Conservation (phyloP, 2,888 invertebrate genomes). For the Hirtodrosophila confusa region DNA sequence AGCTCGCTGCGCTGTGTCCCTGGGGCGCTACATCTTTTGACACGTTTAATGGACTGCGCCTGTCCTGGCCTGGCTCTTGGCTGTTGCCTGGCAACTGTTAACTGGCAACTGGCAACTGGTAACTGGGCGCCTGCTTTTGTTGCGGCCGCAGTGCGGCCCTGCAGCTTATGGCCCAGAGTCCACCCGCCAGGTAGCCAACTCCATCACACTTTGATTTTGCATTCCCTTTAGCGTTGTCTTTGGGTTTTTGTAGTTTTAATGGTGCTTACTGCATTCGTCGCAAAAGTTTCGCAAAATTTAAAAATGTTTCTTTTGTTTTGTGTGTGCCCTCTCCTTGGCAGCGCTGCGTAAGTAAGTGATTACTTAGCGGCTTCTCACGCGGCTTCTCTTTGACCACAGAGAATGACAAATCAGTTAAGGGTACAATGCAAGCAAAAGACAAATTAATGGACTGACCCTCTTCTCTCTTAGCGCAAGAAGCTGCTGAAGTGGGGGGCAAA, state of each 20-base stretch:
- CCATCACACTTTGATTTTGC: slow-evolving; percentile 72
- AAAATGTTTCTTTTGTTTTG: slow-evolving; percentile 2
- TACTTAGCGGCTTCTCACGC: slow-evolving; percentile 46
- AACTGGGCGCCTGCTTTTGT: too few relatives aligned
- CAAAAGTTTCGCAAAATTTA: slow-evolving; percentile 22
- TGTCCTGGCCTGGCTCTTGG: slow-evolving; percentile 7
- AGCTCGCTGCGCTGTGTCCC: slow-evolving; percentile 39
- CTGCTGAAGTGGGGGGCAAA: background rate
- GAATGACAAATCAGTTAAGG: slow-evolving; percentile 34
- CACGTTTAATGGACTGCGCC: slow-evolving; percentile 72
- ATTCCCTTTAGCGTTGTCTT: slow-evolving; percentile 61
- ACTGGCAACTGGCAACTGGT: too few relatives aligned
- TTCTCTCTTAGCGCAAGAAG: background rate
- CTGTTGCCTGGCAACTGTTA: too few relatives aligned
- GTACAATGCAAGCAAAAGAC: slow-evolving; percentile 5
- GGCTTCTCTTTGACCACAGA: slow-evolving; percentile 38
- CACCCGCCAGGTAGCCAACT: slow-evolving; percentile 32
- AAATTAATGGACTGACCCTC: slow-evolving; percentile 8
- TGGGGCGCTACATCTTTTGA: slow-evolving; percentile 64
- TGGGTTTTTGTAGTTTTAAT: slow-evolving; percentile 48
- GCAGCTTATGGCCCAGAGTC: slow-evolving; percentile 15
- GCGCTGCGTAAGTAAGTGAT: slow-evolving; percentile 42
- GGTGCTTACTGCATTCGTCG: slow-evolving; percentile 17
- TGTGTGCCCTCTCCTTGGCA: slow-evolving; percentile 1
- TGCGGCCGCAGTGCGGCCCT: slow-evolving; percentile 60